Evolutionary conservation across 2,113 vertebrate species (phyloP).

Genomic region (Craseonycteris thonglongyai): DNA sequence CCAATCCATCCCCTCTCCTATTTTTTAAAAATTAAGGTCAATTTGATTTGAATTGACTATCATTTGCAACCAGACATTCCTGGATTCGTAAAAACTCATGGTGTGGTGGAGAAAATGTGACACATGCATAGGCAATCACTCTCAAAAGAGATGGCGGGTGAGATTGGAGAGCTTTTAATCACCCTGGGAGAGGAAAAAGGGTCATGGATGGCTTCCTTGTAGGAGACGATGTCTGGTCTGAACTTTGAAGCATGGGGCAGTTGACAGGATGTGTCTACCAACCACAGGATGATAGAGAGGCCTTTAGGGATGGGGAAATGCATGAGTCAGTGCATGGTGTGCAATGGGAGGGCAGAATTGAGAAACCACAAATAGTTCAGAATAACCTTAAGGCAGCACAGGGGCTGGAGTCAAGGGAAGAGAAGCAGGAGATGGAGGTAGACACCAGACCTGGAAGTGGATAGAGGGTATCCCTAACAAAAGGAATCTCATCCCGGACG

Average conservation of each 20-base stretch:
- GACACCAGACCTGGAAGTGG: background rate
- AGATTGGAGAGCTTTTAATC: background rate
- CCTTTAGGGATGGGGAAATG: background rate
- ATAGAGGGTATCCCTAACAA: background rate
- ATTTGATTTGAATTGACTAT: background rate
- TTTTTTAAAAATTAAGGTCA: background rate
- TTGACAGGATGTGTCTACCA: background rate
- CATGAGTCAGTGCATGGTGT: background rate
- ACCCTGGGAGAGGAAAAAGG: background rate
- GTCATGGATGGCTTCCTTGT: background rate
- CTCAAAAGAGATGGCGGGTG: background rate
- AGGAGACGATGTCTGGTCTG: background rate
- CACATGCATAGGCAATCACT: background rate
- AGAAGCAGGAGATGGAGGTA: background rate
- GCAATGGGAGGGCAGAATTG: background rate
- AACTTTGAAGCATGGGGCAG: background rate
- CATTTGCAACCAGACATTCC: background rate
- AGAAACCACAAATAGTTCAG: background rate
- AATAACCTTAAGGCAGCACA: background rate
- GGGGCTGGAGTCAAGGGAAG: background rate
- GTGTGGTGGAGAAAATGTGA: background rate
- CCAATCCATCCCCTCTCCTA: background rate
- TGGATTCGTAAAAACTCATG: background rate
- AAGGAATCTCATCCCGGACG: background rate
- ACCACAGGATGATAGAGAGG: background rate